Evolutionary conservation across 2,888 invertebrate species (phyloP), one percentile per base, ranked within the genome.

Genomic region (Macaria notata): DNA sequence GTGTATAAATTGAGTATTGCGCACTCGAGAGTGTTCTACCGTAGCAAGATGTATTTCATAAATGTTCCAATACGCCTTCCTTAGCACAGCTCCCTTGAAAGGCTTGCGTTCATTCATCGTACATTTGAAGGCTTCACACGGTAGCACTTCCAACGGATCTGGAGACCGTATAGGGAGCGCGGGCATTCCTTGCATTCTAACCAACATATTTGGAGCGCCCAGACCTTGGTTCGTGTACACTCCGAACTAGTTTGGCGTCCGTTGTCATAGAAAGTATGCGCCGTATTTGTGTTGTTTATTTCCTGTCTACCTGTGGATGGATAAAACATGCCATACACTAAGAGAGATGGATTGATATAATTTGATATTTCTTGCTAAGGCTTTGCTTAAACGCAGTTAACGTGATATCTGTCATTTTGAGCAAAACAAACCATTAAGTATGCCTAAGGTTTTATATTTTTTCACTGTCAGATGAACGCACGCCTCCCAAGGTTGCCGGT

Each of bases 381-480:
- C 19, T 19, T 19, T 19, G 19, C 19, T 19, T 1, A 19, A 19
- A 19, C 2, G 19, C 8, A 41, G 9, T 8, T n/a, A 8, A 9
- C 41, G 2, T 36, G 19, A 41, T 41, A 41, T 9, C 41, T 41
- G 8, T 41, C n/a, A 41, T 9, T 41, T 41, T 19, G 19, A 19
- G 19, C 30, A 31, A 9, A 31, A 41, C 33, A 50, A 44, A 33
- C 8, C 29, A 44, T 9, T 44, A 36, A 44, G 8, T 43, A 43
- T 36, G 29, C 4, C 9, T 30, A 39, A 31, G 39, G 39, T 19
- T 19, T 49, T 6, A 42, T 9, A 19, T 5, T 56, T 57, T 75
- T 71, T 61, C 57, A 63, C 62, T 72, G 71, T 73, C 70, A 62
- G 68, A 72, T 71, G 65, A 65, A 64, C 64, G 68, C 60, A 56